These are phyloP conservation scores for Gastrophryne carolinensis DNA, from an alignment of 2,797 vertebrate species.

Conservation along the genomic window DNA sequence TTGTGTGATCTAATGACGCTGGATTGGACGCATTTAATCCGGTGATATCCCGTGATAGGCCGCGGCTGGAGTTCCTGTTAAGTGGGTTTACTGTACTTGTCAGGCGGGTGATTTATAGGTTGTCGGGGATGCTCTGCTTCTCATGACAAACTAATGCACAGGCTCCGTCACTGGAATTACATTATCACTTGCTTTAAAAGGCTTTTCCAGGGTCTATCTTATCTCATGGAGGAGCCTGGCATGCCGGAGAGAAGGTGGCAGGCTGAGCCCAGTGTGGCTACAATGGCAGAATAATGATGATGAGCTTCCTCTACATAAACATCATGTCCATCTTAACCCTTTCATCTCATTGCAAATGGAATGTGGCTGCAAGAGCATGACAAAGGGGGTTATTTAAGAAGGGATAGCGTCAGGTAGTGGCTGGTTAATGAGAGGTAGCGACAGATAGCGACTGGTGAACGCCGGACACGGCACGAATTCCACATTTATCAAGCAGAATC, in stretches of 20 bases:
- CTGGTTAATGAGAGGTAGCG: too few relatives aligned
- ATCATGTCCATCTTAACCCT: background rate
- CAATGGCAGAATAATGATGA: background rate
- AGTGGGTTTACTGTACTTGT: slow-evolving; percentile 7
- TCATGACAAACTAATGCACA: slow-evolving; percentile 39
- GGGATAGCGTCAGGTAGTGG: too few relatives aligned
- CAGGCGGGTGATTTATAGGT: slow-evolving; percentile 24
- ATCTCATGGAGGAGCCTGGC: slow-evolving; percentile 13
- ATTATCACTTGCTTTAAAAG: slow-evolving; percentile 28
- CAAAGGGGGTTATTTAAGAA: too few relatives aligned
- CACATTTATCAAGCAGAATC: too few relatives aligned
- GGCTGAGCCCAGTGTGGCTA: background rate
- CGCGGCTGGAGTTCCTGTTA: background rate
- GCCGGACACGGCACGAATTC: too few relatives aligned
- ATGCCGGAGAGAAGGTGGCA: slow-evolving; percentile 24
- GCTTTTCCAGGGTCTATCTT: slow-evolving; percentile 30
- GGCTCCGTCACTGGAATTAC: slow-evolving; percentile 17
- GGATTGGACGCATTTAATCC: background rate
- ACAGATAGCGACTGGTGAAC: too few relatives aligned
- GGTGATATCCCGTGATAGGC: background rate
- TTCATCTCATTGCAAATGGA: too few relatives aligned
- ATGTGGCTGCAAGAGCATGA: too few relatives aligned
- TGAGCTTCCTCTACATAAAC: background rate
- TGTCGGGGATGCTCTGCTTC: slow-evolving; percentile 15
- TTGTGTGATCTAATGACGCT: background rate